Base-by-base conservation (phyloP, 1,140 invertebrate species). In the Pachypeltis micranthus region DNA sequence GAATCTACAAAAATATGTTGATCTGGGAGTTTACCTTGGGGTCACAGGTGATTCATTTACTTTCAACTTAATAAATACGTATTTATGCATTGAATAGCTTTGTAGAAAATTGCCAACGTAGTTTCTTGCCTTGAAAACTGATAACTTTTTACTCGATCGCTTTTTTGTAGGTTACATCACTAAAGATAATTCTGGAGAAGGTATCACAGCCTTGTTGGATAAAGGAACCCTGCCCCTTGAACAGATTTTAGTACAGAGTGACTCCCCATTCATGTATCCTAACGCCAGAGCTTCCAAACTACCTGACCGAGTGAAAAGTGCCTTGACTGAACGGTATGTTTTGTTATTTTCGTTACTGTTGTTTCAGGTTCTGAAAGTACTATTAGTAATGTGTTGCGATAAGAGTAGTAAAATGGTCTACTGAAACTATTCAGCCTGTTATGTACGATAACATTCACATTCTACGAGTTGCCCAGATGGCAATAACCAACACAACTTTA, bases 261-360 rank as follows among this genome's bases (percentile, higher is more conserved):
- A 96, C 77, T 86, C 92, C 10, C 93, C 93, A 0, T 97, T 93
- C 71, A 93, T 96, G 90, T 96, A 93, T 75, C 93, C 93, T 0
- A 97, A 96, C 72, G 91, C 91, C 51, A 79, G 93, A 72, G 92
- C 92, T 59, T 93, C 91, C 21, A 96, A 96, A 74, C 74, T 97
- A 68, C 89, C 91, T 27, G 72, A 82, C 61, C 83, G 89, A 72
- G 85, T 96, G 2, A 95, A 93, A 77, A 85, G 90, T 69, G 83
- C 83, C 44, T 77, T 96, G 54, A 92, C 91, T 7, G 88, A 93
- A 77, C 83, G 90, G 78, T 92, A 72, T 70, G 66, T 31, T 34
- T 29, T 4, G n/a, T 31, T n/a, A n/a, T n/a, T n/a, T n/a, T n/a
- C n/a, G n/a, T n/a, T n/a, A n/a, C n/a, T n/a, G n/a, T n/a, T n/a